Percentiles rank a stretch among this genome's conserved stretches.
Evolutionary conservation across 2,113 vertebrate genomes (phyloP).

Genomic region (Alethe castanea): DNA sequence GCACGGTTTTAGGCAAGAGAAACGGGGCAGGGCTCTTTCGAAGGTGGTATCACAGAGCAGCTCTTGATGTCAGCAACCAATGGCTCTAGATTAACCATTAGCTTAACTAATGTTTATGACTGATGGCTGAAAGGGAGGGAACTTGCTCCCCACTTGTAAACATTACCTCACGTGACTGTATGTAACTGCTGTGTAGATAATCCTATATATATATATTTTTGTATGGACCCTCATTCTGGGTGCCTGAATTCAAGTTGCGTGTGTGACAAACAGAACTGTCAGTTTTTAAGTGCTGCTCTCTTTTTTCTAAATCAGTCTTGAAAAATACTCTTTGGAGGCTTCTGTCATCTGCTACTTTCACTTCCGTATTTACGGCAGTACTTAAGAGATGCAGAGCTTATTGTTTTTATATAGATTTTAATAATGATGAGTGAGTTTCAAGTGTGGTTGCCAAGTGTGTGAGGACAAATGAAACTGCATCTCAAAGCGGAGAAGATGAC

Average conservation of each 20-base stretch:
- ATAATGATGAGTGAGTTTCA: neutral
- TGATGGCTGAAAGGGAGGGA: neutral
- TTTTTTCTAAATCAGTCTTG: neutral
- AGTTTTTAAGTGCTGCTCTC: neutral
- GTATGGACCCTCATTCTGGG: neutral
- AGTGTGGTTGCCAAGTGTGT: neutral
- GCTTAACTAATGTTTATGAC: neutral
- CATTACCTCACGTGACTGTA: neutral
- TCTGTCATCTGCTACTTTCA: conserved; percentile 29
- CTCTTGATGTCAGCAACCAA: neutral
- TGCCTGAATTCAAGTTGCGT: neutral
- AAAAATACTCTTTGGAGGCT: neutral
- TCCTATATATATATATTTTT: neutral
- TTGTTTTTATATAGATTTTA: neutral
- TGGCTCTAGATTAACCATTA: neutral
- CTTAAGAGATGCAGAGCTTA: neutral
- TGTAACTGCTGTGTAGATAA: neutral
- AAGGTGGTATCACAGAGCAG: neutral
- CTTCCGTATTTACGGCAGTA: neutral
- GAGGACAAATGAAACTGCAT: neutral
- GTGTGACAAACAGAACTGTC: neutral
- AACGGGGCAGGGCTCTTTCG: neutral
- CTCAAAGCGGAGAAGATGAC: neutral
- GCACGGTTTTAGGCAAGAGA: neutral
- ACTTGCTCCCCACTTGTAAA: neutral